Conservation (phyloP, 2,113 vertebrate species). For the Oryzias javanicus region DNA sequence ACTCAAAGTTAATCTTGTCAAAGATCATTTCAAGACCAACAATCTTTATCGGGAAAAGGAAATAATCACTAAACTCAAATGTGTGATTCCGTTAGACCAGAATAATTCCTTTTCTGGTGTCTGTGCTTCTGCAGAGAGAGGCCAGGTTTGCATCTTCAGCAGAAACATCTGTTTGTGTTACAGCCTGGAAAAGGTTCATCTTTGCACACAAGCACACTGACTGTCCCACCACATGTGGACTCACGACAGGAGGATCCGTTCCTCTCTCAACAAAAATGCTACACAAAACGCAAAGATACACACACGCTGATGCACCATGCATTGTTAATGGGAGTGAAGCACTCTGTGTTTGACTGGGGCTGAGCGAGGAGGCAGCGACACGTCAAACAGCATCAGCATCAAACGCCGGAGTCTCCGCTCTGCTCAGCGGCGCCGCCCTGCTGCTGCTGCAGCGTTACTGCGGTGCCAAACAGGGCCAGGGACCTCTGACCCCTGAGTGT, state of each 20-base stretch:
- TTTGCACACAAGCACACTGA: background rate
- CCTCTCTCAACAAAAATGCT: background rate
- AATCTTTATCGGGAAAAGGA: no score
- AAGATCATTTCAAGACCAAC: no score
- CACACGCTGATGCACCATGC: slow-evolving; percentile 2
- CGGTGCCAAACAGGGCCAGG: background rate
- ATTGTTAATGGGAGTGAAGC: slow-evolving; percentile 52
- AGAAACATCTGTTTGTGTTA: no score
- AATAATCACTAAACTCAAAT: no score
- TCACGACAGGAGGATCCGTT: no score
- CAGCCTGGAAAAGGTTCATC: background rate
- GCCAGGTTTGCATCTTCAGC: no score
- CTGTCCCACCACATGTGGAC: no score
- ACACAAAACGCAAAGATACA: slow-evolving; percentile 9
- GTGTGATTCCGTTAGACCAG: no score
- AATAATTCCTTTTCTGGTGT: no score
- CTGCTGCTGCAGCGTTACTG: slow-evolving; percentile 6
- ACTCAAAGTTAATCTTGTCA: no score
- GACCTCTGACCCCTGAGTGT: background rate
- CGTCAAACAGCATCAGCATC: slow-evolving; percentile 56
- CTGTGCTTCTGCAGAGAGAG: no score
- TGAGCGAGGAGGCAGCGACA: slow-evolving; percentile 41
- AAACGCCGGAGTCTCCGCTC: slow-evolving; percentile 13
- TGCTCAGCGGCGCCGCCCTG: slow-evolving; percentile 39
- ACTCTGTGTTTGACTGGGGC: slow-evolving; percentile 28